Conservation (phyloP, 1,140 invertebrate species). For the Drosophila sulfurigaster region DNA sequence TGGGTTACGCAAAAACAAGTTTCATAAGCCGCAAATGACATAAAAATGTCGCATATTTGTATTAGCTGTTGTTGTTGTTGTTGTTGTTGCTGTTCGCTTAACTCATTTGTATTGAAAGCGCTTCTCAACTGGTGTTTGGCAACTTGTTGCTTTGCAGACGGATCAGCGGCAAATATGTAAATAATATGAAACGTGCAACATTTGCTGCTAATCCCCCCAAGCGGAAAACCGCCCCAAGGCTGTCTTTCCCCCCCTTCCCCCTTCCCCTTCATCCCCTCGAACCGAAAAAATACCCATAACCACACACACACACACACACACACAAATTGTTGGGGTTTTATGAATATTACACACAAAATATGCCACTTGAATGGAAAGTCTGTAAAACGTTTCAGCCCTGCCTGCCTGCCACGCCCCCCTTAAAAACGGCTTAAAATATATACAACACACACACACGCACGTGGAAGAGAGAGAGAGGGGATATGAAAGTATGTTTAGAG, state of each 20-base stretch:
- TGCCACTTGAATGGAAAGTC: slow-evolving; percentile 54
- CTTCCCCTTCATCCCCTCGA: neutral
- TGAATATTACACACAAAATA: slow-evolving; percentile 60
- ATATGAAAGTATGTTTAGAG: slow-evolving; percentile 45
- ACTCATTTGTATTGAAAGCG: slow-evolving; percentile 57
- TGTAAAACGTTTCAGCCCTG: slow-evolving; percentile 42
- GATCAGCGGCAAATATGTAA: slow-evolving; percentile 53
- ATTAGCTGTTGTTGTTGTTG: slow-evolving; percentile 18
- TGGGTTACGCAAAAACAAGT: slow-evolving; percentile 8
- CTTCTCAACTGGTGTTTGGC: slow-evolving; percentile 37
- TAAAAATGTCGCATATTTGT: slow-evolving; percentile 48
- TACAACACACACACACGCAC: neutral
- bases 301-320: slow-evolving; percentile 18
- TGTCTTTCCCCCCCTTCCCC: neutral
- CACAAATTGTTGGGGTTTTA: slow-evolving; percentile 40
- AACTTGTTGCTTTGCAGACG: slow-evolving; percentile 45
- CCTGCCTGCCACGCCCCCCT: slow-evolving; percentile 18
- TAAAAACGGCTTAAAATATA: slow-evolving; percentile 39
- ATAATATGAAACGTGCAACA: slow-evolving; percentile 58
- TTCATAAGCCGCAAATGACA: slow-evolving; percentile 41
- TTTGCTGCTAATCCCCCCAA: slow-evolving; percentile 54
- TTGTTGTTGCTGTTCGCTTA: slow-evolving; percentile 34
- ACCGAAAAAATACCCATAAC: slow-evolving; percentile 27
- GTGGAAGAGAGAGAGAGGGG: neutral
- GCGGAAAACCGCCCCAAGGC: slow-evolving; percentile 8